Percentiles rank a stretch among this genome's conserved stretches.
These are phyloP conservation scores for Bactericera cockerelli DNA, from an alignment of 1,140 invertebrate genomes.

Conservation along the genomic window DNA sequence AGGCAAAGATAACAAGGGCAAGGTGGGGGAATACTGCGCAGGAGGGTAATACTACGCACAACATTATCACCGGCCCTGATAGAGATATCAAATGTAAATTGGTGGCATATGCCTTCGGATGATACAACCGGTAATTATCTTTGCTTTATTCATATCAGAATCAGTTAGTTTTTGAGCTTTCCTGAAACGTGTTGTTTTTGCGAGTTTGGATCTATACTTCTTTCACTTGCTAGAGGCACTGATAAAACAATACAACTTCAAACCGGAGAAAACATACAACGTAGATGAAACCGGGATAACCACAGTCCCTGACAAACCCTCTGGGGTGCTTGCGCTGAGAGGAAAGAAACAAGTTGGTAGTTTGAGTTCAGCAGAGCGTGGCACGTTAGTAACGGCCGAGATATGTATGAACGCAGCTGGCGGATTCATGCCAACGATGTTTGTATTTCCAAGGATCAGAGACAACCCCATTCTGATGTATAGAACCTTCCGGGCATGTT, in stretches of 20 bases:
- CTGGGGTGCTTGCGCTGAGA: constrained; percentile 25
- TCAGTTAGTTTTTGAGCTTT: no score
- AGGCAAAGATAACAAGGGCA: no score
- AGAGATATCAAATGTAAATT: no score
- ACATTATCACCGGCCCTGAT: no score
- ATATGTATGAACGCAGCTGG: constrained; percentile 23
- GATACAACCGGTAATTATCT: no score
- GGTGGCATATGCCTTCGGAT: no score
- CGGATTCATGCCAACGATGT: constrained; percentile 24
- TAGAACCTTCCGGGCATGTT: constrained; percentile 19
- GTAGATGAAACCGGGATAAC: constrained; percentile 18
- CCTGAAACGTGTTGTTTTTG: no score
- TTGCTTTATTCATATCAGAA: no score
- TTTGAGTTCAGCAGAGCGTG: not conserved
- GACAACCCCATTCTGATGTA: constrained; percentile 19
- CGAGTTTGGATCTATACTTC: no score
- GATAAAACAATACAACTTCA: constrained; percentile 17
- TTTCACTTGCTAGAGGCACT: not conserved
- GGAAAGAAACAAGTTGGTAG: constrained; percentile 26
- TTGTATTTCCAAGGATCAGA: constrained; percentile 26
- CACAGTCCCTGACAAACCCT: constrained; percentile 26
- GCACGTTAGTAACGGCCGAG: constrained; percentile 19
- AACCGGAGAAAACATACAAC: constrained; percentile 22
- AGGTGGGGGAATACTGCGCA: no score
- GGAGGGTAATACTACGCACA: no score